phyloP scores from a whole-genome alignment of 2,113 vertebrate species.

The rabbit (Oryctolagus cuniculus) region mOryCun1.1 NC_091440.1:113852001-113852500 shows the following conservation, averaged over 20 bases:
- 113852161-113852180: no score
- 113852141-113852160: no score
- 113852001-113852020: no score
- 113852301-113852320: background rate
- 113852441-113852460: background rate
- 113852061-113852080: no score
- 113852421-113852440: background rate
- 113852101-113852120: no score
- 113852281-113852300: slow-evolving; percentile 16
- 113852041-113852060: no score
- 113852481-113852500: background rate
- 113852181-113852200: no score
- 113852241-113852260: background rate
- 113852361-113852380: background rate
- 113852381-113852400: background rate
- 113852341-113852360: background rate
- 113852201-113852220: no score
- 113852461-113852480: background rate
- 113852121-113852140: background rate
- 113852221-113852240: background rate
- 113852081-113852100: no score
- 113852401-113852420: background rate
- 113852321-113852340: background rate
- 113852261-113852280: background rate
- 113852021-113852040: no score